These are phyloP conservation scores for Alectoris magna DNA, from an alignment of 2,797 vertebrate genomes.

Conservation along the genomic window DNA sequence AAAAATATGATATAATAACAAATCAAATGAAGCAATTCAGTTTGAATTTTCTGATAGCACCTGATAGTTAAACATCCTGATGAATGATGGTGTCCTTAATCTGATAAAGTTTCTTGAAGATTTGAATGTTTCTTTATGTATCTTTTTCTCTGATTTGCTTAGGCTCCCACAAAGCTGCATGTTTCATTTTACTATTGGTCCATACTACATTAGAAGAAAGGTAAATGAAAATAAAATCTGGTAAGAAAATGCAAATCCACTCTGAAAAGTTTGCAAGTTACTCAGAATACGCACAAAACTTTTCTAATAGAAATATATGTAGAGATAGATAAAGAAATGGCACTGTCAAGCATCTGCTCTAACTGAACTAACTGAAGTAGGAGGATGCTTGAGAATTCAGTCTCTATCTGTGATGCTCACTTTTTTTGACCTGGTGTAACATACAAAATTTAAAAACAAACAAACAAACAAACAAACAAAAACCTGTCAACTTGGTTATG, in stretches of 20 bases:
- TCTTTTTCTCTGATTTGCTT: background rate
- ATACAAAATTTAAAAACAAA: background rate
- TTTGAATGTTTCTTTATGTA: background rate
- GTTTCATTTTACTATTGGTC: background rate
- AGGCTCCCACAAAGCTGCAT: background rate
- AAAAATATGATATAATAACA: background rate
- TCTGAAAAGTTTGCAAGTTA: background rate
- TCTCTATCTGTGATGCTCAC: background rate
- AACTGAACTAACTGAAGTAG: background rate
- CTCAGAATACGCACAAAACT: background rate
- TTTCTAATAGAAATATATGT: background rate
- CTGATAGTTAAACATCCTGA: background rate
- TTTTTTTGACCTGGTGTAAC: background rate
- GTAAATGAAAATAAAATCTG: background rate
- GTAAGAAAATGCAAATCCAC: background rate
- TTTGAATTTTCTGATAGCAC: background rate
- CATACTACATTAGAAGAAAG: background rate
- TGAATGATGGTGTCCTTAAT: background rate
- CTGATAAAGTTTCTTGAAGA: background rate
- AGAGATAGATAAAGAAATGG: background rate
- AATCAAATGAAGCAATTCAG: background rate
- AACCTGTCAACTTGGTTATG: background rate
- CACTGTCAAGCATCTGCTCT: background rate
- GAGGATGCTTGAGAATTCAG: background rate
- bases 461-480: too few relatives aligned